A percentile compares a stretch with the other conserved stretches of the same genome.
Evolutionary conservation across 2,888 invertebrate species (phyloP).

Genomic region (Halictus quadricinctus): DNA sequence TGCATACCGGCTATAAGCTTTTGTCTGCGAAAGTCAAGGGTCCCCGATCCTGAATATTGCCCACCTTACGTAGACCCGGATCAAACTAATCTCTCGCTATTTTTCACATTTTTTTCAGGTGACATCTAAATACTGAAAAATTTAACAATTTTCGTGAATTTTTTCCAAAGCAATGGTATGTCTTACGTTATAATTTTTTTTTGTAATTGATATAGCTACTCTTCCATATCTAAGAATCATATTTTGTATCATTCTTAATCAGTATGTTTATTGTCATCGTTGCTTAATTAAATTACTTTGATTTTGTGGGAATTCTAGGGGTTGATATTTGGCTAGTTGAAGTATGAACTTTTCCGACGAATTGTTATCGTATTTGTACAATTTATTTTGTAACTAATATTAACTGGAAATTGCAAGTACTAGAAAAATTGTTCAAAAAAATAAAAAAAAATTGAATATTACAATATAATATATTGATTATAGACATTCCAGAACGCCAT

Average conservation of each 20-base stretch:
- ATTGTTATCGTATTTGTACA: not conserved
- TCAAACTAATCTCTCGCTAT: not conserved
- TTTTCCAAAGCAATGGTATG: too few species aligned
- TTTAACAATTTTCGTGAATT: too few species aligned
- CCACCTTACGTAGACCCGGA: conserved; percentile 11
- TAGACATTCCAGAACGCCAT: too few species aligned
- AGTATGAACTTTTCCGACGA: not conserved
- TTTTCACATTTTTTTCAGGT: not conserved
- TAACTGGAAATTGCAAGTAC: not conserved
- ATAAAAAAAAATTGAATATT: not conserved
- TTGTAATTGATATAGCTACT: too few species aligned
- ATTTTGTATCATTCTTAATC: not conserved
- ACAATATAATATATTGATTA: too few species aligned
- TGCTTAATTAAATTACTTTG: not conserved
- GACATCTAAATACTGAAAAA: too few species aligned
- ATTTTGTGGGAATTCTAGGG: too few species aligned
- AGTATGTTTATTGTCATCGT: not conserved
- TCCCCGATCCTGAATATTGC: conserved; percentile 35
- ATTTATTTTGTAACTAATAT: not conserved
- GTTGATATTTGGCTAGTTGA: too few species aligned
- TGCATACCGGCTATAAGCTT: conserved; percentile 40
- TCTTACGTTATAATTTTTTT: too few species aligned
- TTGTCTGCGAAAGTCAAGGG: conserved; percentile 51
- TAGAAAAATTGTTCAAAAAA: not conserved
- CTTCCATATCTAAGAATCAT: not conserved